Conservation (phyloP, 1,140 invertebrate species). For the Zaprionus ornatus region DNA sequence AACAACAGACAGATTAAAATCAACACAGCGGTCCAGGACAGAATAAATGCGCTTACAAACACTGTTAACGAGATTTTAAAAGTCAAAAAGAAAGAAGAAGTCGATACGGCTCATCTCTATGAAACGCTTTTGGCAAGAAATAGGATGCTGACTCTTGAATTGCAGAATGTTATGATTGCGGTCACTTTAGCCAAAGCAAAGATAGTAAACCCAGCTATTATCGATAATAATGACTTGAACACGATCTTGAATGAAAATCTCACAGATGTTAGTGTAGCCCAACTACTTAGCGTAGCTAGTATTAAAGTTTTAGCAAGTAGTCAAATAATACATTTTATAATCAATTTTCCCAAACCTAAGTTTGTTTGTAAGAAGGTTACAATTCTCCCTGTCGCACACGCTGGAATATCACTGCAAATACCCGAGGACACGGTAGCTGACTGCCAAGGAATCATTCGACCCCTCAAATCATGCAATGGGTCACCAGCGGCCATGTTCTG, state of each 20-base stretch:
- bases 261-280: neutral
- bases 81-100: neutral
- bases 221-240: neutral
- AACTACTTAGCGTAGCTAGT: neutral
- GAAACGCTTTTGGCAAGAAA: constrained; percentile 1
- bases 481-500: neutral
- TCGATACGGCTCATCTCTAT: neutral
- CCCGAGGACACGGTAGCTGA: neutral
- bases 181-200: neutral
- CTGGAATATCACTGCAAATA: neutral
- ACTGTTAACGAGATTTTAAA: neutral
- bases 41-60: too few species aligned
- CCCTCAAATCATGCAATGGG: neutral
- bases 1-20: neutral
- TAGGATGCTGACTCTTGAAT: neutral
- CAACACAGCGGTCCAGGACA: too few species aligned
- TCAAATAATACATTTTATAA: neutral
- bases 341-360: neutral
- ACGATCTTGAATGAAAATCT: neutral
- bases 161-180: neutral
- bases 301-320: neutral
- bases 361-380: neutral
- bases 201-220: neutral
- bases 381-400: neutral
- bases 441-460: too few species aligned